A percentile compares a stretch with the other conserved stretches of the same genome.
phyloP scores from a whole-genome alignment of 2,888 invertebrate genomes.

The Zaprionus obscuricornis region DNA sequence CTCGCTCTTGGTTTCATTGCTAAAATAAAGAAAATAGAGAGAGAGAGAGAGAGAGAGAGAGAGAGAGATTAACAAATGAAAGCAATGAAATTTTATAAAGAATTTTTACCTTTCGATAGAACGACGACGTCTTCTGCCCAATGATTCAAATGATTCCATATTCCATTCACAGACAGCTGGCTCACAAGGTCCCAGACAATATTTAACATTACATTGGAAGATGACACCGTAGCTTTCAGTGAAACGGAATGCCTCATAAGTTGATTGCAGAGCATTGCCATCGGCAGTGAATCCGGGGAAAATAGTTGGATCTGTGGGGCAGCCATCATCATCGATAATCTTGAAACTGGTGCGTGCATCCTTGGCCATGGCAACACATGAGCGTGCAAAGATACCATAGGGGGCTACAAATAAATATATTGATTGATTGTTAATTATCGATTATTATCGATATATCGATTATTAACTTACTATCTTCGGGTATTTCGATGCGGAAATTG shows the following conservation, averaged over 20 bases:
- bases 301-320: slow-evolving; percentile 96
- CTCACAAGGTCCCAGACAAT: slow-evolving; percentile 96
- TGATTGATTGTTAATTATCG: neutral
- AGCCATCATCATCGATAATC: slow-evolving; percentile 97
- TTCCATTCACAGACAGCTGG: slow-evolving; percentile 97
- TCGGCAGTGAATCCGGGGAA: slow-evolving; percentile 96
- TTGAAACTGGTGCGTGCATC: slow-evolving; percentile 98
- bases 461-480: slow-evolving; percentile 93
- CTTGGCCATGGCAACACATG: slow-evolving; percentile 98
- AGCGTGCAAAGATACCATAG: slow-evolving; percentile 97
- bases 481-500: slow-evolving; percentile 97
- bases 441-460: neutral
- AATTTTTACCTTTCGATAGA: slow-evolving; percentile 83
- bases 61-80: neutral
- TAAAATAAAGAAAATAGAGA: slow-evolving; percentile 34
- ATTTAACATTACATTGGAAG: slow-evolving; percentile 98
- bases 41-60: neutral
- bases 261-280: slow-evolving; percentile 94
- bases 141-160: slow-evolving; percentile 94
- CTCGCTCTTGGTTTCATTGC: slow-evolving; percentile 86
- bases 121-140: slow-evolving; percentile 92
- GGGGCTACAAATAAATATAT: slow-evolving; percentile 87
- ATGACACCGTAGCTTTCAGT: slow-evolving; percentile 98
- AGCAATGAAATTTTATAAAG: neutral
- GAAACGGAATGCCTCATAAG: slow-evolving; percentile 97